These are phyloP conservation scores for Oxytorus armatus DNA, from an alignment of 2,888 invertebrate species.

Conservation along the genomic window DNA sequence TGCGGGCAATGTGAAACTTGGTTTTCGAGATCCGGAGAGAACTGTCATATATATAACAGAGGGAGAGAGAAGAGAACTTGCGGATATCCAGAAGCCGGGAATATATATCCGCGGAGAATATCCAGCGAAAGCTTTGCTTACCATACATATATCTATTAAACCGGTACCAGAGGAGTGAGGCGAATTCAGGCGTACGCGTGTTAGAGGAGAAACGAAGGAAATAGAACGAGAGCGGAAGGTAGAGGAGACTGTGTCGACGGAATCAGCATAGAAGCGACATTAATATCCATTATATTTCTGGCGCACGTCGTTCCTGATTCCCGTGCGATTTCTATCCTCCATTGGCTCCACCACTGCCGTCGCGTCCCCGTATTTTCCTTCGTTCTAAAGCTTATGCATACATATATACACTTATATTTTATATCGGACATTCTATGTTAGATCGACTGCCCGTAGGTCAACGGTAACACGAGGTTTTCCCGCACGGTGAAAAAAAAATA, in stretches of 20 bases:
- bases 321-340: constrained; percentile 62
- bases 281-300: constrained; percentile 79
- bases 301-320: constrained; percentile 65
- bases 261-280: constrained; percentile 77
- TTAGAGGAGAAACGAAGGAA: constrained; percentile 47
- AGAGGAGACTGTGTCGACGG: constrained; percentile 59
- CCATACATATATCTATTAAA: constrained; percentile 6
- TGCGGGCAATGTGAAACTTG: not conserved
- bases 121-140: constrained; percentile 18
- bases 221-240: constrained; percentile 53
- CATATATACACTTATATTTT: constrained; percentile 7
- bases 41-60: not conserved
- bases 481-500: constrained; percentile 5
- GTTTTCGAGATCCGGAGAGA: not conserved
- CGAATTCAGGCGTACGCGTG: constrained; percentile 23
- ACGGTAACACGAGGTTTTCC: not conserved
- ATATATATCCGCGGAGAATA: constrained; percentile 17
- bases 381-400: constrained; percentile 4
- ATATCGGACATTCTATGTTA: constrained; percentile 1
- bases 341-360: constrained; percentile 47
- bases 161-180: constrained; percentile 10
- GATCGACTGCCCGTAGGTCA: not conserved
- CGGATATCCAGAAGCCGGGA: constrained; percentile 7
- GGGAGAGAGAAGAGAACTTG: not conserved
- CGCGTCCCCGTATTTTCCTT: constrained; percentile 52